Conservation (phyloP, 2,797 vertebrate species). For the Notoglanidium macrostoma region DNA sequence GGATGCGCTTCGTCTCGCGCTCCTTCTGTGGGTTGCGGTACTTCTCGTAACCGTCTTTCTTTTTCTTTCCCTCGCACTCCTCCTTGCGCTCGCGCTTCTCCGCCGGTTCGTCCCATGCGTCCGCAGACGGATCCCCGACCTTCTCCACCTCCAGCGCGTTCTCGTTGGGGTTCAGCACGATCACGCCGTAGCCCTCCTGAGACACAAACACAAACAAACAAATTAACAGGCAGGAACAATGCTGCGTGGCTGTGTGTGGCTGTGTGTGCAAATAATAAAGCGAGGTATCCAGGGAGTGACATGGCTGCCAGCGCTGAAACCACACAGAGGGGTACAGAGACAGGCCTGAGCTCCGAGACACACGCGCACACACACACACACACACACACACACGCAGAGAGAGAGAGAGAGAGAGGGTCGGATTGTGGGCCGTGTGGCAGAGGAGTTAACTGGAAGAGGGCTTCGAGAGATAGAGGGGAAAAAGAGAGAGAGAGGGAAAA, state of each 20-base stretch:
- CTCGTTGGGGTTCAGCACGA: constrained; percentile 97
- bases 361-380: no score
- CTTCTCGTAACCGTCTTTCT: constrained; percentile 94
- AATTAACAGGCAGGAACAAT: constrained; percentile 45
- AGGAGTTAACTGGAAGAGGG: constrained; percentile 40
- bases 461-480: constrained; percentile 20
- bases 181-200: constrained; percentile 93
- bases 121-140: constrained; percentile 81
- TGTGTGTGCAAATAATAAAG: constrained; percentile 43
- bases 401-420: background rate
- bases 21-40: constrained; percentile 97
- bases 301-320: constrained; percentile 46
- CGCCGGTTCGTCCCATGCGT: constrained; percentile 89
- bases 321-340: constrained; percentile 23
- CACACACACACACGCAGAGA: no score
- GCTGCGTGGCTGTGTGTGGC: constrained; percentile 33
- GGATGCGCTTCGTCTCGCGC: constrained; percentile 86
- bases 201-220: constrained; percentile 52
- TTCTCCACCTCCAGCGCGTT: constrained; percentile 97
- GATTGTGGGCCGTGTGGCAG: constrained; percentile 34
- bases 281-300: constrained; percentile 49
- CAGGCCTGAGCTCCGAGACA: constrained; percentile 1
- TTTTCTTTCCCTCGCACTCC: constrained; percentile 89
- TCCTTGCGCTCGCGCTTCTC: constrained; percentile 95
- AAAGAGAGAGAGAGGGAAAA: background rate